phyloP scores from a whole-genome alignment of 35 echinoderm and acorn worm species.

The Acanthaster planci region DNA sequence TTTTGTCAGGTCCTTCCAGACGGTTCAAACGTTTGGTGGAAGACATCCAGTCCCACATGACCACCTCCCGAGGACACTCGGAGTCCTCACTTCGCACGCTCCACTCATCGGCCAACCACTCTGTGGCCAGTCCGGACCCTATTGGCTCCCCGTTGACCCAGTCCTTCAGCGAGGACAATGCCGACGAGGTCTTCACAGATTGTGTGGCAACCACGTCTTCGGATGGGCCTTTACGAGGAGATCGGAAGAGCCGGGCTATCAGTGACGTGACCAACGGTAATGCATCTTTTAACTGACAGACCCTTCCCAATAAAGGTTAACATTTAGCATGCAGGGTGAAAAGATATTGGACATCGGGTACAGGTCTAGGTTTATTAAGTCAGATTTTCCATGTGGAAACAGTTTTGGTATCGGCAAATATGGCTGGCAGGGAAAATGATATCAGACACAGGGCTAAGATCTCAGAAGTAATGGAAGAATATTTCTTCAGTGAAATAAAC shows the following conservation, averaged over 20 bases:
- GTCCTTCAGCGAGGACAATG: conserved; percentile 80
- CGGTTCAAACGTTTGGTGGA: conserved; percentile 77
- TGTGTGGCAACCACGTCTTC: conserved; percentile 46
- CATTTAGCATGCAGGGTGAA: too few relatives aligned
- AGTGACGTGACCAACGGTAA: conserved; percentile 57
- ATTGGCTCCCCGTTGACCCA: conserved; percentile 45
- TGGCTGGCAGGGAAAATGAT: too few relatives aligned
- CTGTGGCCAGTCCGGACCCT: conserved; percentile 51
- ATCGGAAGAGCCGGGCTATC: conserved; percentile 46
- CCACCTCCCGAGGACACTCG: conserved; percentile 65
- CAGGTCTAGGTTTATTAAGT: too few relatives aligned
- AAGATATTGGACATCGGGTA: too few relatives aligned
- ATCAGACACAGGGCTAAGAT: too few relatives aligned
- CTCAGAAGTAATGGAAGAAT: too few relatives aligned
- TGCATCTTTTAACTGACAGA: conserved; percentile 22
- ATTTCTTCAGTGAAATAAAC: too few relatives aligned
- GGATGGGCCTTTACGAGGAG: conserved; percentile 46
- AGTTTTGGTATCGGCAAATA: too few relatives aligned
- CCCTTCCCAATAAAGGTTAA: too few relatives aligned
- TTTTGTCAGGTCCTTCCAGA: conserved; percentile 71
- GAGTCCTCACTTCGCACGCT: conserved; percentile 70
- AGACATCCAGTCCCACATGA: conserved; percentile 75
- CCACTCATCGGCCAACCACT: conserved; percentile 65
- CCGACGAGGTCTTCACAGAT: conserved; percentile 74
- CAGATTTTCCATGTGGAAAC: too few relatives aligned